These are phyloP conservation scores for Drosophila robusta DNA, from an alignment of 2,888 invertebrate genomes.

Conservation along the genomic window DNA sequence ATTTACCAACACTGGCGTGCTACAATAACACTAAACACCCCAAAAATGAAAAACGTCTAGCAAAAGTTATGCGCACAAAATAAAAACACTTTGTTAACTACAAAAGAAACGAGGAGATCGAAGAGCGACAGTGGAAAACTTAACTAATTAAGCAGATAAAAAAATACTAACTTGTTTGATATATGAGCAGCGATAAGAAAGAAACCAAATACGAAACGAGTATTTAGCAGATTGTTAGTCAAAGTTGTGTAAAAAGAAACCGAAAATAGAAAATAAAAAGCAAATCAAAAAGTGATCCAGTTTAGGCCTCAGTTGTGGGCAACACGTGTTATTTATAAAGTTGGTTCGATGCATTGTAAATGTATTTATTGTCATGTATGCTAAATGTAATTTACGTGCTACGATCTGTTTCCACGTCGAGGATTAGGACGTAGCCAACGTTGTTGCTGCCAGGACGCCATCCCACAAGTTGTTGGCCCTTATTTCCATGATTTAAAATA, in stretches of 20 bases:
- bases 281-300: conserved; percentile 66
- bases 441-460: conserved; percentile 22
- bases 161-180: conserved; percentile 37
- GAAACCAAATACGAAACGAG: conserved; percentile 15
- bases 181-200: conserved; percentile 20
- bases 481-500: no score
- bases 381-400: conserved; percentile 48
- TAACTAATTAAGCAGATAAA: conserved; percentile 38
- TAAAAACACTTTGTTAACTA: conserved; percentile 67
- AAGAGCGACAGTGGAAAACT: conserved; percentile 8
- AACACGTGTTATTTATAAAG: conserved; percentile 60
- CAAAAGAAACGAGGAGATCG: conserved; percentile 25
- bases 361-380: conserved; percentile 57
- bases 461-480: neutral
- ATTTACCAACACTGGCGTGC: conserved; percentile 23
- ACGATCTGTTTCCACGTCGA: conserved; percentile 31
- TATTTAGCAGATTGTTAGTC: conserved; percentile 56
- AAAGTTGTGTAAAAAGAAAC: conserved; percentile 37
- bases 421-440: neutral
- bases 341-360: conserved; percentile 65
- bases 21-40: neutral
- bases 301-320: conserved; percentile 42
- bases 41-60: neutral
- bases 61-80: conserved; percentile 79
- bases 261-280: conserved; percentile 6